phyloP scores from a whole-genome alignment of 2,797 vertebrate genomes.

The Diceros bicornis region DNA sequence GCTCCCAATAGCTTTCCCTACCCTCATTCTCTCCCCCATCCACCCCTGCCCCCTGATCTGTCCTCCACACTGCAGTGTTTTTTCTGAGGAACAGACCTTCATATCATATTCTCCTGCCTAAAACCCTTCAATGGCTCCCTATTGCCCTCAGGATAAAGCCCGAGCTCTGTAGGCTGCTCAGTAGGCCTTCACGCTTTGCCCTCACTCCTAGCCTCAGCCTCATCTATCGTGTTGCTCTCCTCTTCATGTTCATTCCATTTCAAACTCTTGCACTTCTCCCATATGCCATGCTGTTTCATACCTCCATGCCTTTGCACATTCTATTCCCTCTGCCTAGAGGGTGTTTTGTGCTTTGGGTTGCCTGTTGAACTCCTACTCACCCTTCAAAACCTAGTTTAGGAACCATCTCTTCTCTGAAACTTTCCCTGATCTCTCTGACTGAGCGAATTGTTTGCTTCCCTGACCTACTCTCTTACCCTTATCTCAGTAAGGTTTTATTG shows the following conservation, averaged over 20 bases:
- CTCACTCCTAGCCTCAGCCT: not conserved
- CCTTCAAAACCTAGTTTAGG: conserved; percentile 32
- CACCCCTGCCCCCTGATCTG: not conserved
- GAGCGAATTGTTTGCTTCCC: not conserved
- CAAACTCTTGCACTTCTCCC: not conserved
- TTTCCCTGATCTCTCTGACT: not conserved
- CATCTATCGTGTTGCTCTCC: not conserved
- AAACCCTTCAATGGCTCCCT: not conserved
- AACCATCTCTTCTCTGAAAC: not conserved
- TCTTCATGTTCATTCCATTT: not conserved
- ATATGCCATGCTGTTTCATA: not conserved
- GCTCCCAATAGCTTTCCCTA: not conserved
- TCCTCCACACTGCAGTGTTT: not conserved
- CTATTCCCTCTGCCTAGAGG: not conserved
- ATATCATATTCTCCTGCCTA: not conserved
- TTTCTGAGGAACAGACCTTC: not conserved
- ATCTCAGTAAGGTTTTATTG: not conserved
- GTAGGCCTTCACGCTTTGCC: not conserved
- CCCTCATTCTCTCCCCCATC: not conserved
- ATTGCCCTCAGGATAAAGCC: not conserved
- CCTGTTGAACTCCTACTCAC: not conserved
- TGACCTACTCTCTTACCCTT: not conserved
- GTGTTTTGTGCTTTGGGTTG: not conserved
- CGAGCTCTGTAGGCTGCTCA: not conserved
- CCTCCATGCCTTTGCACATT: not conserved